A percentile compares a stretch with the other conserved stretches of the same genome.
Evolutionary conservation across 2,888 invertebrate species (phyloP).

Genomic region (Petrolisthes manimaculis): DNA sequence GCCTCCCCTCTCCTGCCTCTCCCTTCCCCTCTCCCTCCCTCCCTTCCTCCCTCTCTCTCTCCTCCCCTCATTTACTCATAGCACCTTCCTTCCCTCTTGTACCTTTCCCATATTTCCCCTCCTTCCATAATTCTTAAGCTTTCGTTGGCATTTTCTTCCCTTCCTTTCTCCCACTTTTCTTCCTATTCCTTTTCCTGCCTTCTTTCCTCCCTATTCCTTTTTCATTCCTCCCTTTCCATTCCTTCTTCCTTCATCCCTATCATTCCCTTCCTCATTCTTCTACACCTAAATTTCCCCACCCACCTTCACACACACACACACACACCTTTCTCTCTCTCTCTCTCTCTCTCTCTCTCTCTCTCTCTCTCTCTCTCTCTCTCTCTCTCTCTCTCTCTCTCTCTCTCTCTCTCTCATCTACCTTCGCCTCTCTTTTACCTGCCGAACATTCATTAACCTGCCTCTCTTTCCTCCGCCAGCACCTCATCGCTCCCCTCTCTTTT

Average conservation of each 20-base stretch:
- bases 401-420: background rate
- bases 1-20: background rate
- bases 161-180: background rate
- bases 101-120: background rate
- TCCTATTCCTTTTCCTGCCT: background rate
- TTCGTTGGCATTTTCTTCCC: too few species aligned
- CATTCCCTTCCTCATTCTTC: background rate
- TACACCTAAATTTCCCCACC: background rate
- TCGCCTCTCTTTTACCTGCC: too few species aligned
- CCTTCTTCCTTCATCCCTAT: background rate
- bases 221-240: background rate
- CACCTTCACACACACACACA: too few species aligned
- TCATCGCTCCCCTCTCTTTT: too few species aligned
- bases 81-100: background rate
- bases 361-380: background rate
- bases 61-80: background rate
- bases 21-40: conserved; percentile 12
- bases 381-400: background rate
- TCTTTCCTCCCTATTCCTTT: background rate
- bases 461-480: too few species aligned
- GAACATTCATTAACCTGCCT: too few species aligned
- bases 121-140: too few species aligned
- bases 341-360: background rate
- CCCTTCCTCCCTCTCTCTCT: background rate
- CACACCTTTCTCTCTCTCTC: background rate